A percentile compares a stretch with the other conserved stretches of the same genome.
These are phyloP conservation scores for Tetanocera ferruginea DNA, from an alignment of 2,888 invertebrate species.

Conservation along the genomic window DNA sequence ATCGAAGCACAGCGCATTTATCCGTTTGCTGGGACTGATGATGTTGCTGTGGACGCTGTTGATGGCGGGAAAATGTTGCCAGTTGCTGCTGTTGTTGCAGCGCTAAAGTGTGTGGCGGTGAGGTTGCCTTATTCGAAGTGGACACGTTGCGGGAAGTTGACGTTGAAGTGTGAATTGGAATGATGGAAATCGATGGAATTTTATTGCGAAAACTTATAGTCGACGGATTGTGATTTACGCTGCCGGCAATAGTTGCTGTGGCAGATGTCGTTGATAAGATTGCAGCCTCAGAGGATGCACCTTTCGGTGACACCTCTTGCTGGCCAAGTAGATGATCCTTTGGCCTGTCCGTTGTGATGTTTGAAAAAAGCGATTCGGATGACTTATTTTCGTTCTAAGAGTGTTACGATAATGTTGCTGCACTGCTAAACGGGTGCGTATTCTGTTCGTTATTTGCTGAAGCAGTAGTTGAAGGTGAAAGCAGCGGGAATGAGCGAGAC, in stretches of 20 bases:
- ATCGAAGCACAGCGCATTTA: conserved; percentile 65
- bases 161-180: conserved; percentile 61
- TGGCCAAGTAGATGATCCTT: conserved; percentile 63
- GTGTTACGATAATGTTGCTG: conserved; percentile 44
- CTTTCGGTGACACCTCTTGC: conserved; percentile 56
- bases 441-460: background rate
- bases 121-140: conserved; percentile 63
- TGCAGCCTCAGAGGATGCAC: conserved; percentile 44
- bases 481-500: background rate
- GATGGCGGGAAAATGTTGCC: conserved; percentile 31
- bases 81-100: conserved; percentile 37
- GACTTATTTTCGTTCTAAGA: conserved; percentile 7
- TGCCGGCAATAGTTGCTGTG: conserved; percentile 43
- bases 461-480: conserved; percentile 38
- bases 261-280: conserved; percentile 45
- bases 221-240: conserved; percentile 49
- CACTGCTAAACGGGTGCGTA: background rate
- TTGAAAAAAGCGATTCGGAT: background rate
- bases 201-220: conserved; percentile 63
- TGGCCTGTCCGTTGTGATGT: conserved; percentile 64
- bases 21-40: conserved; percentile 68
- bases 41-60: conserved; percentile 63
- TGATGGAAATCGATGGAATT: conserved; percentile 68
- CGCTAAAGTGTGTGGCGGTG: conserved; percentile 61
- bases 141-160: conserved; percentile 52